phyloP scores from a whole-genome alignment of 2,888 invertebrate species.

The Hirtodrosophila cameraria region DNA sequence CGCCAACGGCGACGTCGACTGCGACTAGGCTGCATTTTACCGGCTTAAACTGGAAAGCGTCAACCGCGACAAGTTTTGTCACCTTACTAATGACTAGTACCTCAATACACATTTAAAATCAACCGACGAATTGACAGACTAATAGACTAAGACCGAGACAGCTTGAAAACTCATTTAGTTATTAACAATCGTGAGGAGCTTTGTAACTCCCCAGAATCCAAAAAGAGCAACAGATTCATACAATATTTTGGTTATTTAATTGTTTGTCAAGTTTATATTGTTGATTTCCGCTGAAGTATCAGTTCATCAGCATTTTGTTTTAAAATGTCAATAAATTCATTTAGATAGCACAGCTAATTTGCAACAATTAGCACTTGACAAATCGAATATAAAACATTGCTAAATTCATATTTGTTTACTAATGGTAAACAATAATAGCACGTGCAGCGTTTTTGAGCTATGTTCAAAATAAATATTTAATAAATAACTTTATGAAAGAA shows the following conservation, averaged over 20 bases:
- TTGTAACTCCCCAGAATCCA: conserved; percentile 2
- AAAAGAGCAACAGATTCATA: background rate
- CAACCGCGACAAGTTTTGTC: conserved; percentile 51
- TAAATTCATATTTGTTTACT: conserved; percentile 10
- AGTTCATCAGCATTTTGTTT: conserved; percentile 10
- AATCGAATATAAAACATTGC: conserved; percentile 21
- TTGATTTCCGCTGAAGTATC: conserved; percentile 28
- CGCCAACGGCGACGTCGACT: conserved; percentile 9
- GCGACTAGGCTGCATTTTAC: conserved; percentile 44
- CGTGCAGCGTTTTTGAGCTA: conserved; percentile 2
- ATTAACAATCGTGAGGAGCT: background rate
- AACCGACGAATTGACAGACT: conserved; percentile 9
- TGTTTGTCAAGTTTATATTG: conserved; percentile 14
- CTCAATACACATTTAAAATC: conserved; percentile 10
- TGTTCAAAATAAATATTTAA: background rate
- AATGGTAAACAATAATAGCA: background rate
- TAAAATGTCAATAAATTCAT: conserved; percentile 57
- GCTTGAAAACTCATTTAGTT: conserved; percentile 9
- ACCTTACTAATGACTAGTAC: conserved; percentile 25
- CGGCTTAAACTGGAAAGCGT: conserved; percentile 61
- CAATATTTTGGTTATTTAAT: conserved; percentile 19
- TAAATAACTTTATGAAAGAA: conserved; percentile 1
- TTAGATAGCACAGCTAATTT: conserved; percentile 40
- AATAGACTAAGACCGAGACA: conserved; percentile 3
- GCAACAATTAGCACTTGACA: conserved; percentile 49